Evolutionary conservation across 1,140 invertebrate genomes (phyloP), one percentile per base, ranked within the genome.

Genomic region (Zaprionus davidi): DNA sequence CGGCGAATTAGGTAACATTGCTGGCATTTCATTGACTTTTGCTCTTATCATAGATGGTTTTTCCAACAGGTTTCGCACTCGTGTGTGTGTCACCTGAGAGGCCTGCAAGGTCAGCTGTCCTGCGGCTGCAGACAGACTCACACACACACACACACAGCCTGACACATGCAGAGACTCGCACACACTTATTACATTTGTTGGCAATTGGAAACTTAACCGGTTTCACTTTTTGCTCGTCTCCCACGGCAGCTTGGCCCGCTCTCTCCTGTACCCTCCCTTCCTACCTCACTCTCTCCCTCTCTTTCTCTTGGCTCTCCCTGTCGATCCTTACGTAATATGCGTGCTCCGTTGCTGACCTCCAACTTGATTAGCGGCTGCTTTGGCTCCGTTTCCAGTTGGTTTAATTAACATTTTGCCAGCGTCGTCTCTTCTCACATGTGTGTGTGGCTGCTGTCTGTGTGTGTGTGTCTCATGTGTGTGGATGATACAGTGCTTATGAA

Each of bases 321-420:
- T 46, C 55, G 68, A 76, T 76, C 60, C 76, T 86, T 87, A 87
- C 81, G 73, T 87, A 88, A 87, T 65, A 71, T 76, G 60, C 66
- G 73, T 59, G 81, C 74, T 74, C 20, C 51, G 59, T 20, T 34
- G 69, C 36, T 88, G 84, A 88, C 84, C 84, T 88, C 84, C 84
- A 88, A 88, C 85, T 88, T 88, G 84, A 88, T 88, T 87, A 86
- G 83, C 79, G 79, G 79, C 82, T 22, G 36, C 68, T 85, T 85
- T 85, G 28, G 56, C 67, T 79, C 46, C 49, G 59, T 76, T 75
- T 75, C 72, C 79, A 81, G 73, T 83, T 76, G 78, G 44, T 64
- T 72, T 84, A 84, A 84, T 84, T 85, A 84, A 77, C 78, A 77
- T 81, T 78, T 84, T 17, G 78, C 78, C 78, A 71, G 41, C 66